Conservation (phyloP, 2,113 vertebrate genomes). For the Podocnemis expansa region DNA sequence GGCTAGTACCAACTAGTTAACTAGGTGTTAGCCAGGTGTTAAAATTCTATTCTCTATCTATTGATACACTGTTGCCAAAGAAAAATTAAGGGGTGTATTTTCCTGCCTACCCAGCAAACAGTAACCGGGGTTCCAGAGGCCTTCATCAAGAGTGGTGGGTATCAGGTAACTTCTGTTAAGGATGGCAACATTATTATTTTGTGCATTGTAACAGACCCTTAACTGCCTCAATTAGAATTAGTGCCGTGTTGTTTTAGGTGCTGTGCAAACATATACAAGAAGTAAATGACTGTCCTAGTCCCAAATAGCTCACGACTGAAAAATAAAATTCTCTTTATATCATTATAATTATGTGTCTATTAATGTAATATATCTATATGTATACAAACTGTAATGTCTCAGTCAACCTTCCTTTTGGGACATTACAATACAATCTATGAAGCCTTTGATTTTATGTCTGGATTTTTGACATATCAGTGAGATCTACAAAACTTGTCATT, state of each 20-base stretch:
- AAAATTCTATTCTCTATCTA: neutral
- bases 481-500: neutral
- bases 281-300: neutral
- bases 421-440: neutral
- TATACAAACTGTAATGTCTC: neutral
- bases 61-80: neutral
- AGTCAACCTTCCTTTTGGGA: neutral
- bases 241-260: conserved; percentile 2
- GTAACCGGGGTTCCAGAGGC: neutral
- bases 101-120: neutral
- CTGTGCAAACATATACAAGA: neutral
- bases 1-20: conserved; percentile 22
- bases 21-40: neutral
- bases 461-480: neutral
- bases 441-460: neutral
- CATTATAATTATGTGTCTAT: neutral
- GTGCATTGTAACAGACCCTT: neutral
- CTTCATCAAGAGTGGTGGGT: neutral
- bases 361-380: neutral
- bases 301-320: neutral
- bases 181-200: neutral
- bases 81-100: neutral
- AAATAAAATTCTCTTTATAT: neutral
- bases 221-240: neutral
- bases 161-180: neutral